Conservation (phyloP, 2,113 vertebrate species). For the Corydoras maculifer region DNA sequence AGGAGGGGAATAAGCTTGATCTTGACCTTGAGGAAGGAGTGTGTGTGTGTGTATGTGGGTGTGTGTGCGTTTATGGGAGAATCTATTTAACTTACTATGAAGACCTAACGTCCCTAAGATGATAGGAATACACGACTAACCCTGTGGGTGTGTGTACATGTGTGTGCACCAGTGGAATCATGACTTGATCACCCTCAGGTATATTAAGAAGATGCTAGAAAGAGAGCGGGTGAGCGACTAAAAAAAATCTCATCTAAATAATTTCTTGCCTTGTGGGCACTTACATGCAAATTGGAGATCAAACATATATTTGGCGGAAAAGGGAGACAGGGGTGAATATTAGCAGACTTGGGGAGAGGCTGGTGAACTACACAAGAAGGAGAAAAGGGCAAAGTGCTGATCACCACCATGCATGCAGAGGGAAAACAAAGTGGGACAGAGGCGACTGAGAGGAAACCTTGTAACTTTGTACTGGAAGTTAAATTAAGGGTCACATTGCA, state of each 20-base stretch:
- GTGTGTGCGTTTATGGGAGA: constrained; percentile 7
- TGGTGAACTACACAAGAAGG: constrained; percentile 58
- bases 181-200: constrained; percentile 36
- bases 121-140: background rate
- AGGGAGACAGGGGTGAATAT: constrained; percentile 65
- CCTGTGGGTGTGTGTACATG: constrained; percentile 18
- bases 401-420: constrained; percentile 24
- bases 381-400: constrained; percentile 54
- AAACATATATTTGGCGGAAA: constrained; percentile 68
- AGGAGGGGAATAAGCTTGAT: background rate
- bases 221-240: constrained; percentile 35
- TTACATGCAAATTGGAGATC: constrained; percentile 75
- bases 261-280: constrained; percentile 63
- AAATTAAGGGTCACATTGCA: too few species aligned
- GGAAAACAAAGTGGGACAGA: constrained; percentile 5
- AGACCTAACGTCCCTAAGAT: background rate
- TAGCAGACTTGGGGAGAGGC: constrained; percentile 54
- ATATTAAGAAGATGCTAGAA: constrained; percentile 44
- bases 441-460: constrained; percentile 1
- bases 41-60: constrained; percentile 17
- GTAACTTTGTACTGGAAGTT: too few species aligned
- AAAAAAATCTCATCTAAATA: constrained; percentile 71
- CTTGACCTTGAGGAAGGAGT: background rate
- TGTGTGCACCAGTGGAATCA: constrained; percentile 20
- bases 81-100: background rate